A percentile compares a stretch with the other conserved stretches of the same genome.
phyloP scores from a whole-genome alignment of 2,113 vertebrate species.

The Gymnarchus niloticus region DNA sequence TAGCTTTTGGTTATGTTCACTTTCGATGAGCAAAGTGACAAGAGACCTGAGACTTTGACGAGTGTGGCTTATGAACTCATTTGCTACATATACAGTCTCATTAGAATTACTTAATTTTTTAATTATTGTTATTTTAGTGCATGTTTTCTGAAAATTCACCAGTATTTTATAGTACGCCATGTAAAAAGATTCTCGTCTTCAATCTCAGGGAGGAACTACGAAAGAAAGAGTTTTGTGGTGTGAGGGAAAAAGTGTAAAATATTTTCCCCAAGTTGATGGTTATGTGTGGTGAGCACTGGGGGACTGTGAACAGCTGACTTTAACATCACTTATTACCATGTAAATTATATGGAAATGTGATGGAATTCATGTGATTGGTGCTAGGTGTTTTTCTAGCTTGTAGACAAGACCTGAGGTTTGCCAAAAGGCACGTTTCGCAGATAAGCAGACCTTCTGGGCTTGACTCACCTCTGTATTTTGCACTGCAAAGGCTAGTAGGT shows the following conservation, averaged over 20 bases:
- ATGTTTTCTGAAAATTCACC: not conserved
- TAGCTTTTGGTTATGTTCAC: not conserved
- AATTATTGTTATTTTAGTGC: not conserved
- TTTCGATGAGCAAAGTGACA: not conserved
- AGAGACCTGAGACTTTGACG: not conserved
- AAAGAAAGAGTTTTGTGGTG: not conserved
- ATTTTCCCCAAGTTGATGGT: not conserved
- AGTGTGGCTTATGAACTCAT: not conserved
- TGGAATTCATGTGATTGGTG: not conserved
- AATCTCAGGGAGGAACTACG: constrained; percentile 40
- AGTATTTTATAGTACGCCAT: not conserved
- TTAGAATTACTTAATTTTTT: not conserved
- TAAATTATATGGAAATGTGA: not conserved
- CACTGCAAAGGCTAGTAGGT: not conserved
- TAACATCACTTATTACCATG: not conserved
- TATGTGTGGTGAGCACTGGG: not conserved
- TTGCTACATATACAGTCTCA: not conserved
- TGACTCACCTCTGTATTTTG: not conserved
- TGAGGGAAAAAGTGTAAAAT: not conserved
- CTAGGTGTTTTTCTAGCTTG: not conserved
- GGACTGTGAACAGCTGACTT: not conserved
- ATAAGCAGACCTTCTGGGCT: not conserved
- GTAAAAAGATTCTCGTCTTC: constrained; percentile 16
- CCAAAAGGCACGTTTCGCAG: not conserved
- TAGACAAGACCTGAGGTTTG: not conserved